Evolutionary conservation across 2,888 invertebrate species (phyloP), one percentile per base, ranked within the genome.

Genomic region (Sinotaia quadrata): DNA sequence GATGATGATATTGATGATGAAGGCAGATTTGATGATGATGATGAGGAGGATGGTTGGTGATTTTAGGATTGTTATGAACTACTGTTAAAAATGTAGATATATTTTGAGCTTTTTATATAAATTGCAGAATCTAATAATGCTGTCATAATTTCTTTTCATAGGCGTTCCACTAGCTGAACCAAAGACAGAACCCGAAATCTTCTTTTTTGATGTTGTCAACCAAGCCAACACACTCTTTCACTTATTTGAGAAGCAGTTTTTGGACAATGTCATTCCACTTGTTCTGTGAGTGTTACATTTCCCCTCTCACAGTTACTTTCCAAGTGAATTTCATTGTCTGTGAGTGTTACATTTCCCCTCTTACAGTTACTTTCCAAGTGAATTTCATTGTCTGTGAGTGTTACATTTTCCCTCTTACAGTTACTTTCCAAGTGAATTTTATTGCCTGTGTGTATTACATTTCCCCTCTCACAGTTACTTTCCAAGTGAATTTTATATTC

Each of bases 171-270:
- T 88, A 33, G 81, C 87, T 29, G 98, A 99, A 87, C 94, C 94
- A 77, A 95, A 95, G 89, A 92, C 92, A 2, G 94, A 95, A 27
- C 95, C 94, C 74, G 93, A 95, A 89, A 93, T 97, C 72, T 94
- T 96, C 87, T 98, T 98, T 89, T 97, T 98, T 86, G 94, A 94
- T 63, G 87, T 95, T 8, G 95, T 96, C 12, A 94, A 95, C 78
- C 95, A 97, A 88, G 94, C 95, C 34, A 97, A 97, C 86, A 94
- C 94, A 69, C 95, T 98, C 65, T 94, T 97, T 15, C 95, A 95
- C 87, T 91, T 98, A 84, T 92, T 98, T 85, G 97, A 97, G 79
- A 97, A 97, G 84, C 94, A 96, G 81, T 97, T 96, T 86, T 93
- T 93, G 78, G 96, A 97, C 85, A 93, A 94, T 69, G 92, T 98